Evolutionary conservation across 2,113 vertebrate species (phyloP).

Genomic region (Clarias macrocephalus): DNA sequence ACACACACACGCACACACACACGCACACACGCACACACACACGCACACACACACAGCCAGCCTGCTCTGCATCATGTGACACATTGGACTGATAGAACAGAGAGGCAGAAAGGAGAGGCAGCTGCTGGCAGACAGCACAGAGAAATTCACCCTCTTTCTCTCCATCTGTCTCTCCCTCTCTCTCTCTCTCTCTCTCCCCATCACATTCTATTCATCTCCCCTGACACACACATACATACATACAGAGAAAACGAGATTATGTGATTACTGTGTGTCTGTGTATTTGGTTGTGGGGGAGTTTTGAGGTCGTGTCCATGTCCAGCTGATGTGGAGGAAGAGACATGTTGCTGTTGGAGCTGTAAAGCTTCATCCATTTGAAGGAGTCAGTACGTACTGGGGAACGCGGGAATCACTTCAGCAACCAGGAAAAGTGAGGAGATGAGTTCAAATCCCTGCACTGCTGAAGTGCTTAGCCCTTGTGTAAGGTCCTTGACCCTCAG

Average conservation of each 20-base stretch:
- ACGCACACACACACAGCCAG: conserved; percentile 25
- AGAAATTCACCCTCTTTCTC: conserved; percentile 33
- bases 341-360: not conserved
- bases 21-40: conserved; percentile 6
- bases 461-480: not conserved
- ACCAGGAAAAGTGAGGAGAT: not conserved
- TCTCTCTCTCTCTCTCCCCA: conserved; percentile 8
- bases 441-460: not conserved
- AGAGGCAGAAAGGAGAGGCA: conserved; percentile 70
- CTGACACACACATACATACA: conserved; percentile 19
- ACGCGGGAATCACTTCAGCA: not conserved
- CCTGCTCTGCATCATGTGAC: conserved; percentile 59
- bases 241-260: not conserved
- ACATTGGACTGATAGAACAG: conserved; percentile 68
- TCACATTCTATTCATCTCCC: conserved; percentile 41
- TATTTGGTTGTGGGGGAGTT: not conserved
- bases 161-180: not conserved
- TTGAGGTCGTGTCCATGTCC: not conserved
- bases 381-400: not conserved
- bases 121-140: conserved; percentile 65
- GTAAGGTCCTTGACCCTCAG: not conserved
- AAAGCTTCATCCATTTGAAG: not conserved
- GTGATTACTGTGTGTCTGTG: conserved; percentile 22
- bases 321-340: conserved; percentile 4
- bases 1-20: not conserved